A percentile compares a stretch with the other conserved stretches of the same genome.
Evolutionary conservation across 2,113 vertebrate species (phyloP).

Genomic region (Sorex fumeus): DNA sequence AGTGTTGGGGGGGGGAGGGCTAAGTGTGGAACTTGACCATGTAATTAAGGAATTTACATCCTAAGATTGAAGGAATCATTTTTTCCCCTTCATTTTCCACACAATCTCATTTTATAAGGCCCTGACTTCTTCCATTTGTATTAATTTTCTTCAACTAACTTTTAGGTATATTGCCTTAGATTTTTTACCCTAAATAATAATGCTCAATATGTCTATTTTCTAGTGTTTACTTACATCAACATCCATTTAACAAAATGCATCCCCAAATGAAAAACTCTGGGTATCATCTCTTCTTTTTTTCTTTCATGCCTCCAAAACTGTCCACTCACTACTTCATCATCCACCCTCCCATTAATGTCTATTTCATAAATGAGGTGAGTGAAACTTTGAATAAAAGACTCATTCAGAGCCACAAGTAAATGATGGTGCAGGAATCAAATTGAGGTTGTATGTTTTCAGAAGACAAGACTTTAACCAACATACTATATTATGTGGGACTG

Average conservation of each 20-base stretch:
- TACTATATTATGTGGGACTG: too few relatives aligned
- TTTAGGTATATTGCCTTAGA: background rate
- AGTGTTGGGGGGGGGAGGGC: background rate
- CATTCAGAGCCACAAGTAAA: background rate
- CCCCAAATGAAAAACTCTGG: background rate
- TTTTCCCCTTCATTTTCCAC: background rate
- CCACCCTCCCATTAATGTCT: background rate
- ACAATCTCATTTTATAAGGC: background rate
- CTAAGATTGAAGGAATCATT: background rate
- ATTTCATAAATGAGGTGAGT: slow-evolving; percentile 4
- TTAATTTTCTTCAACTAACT: slow-evolving; percentile 11
- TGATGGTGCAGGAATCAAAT: background rate
- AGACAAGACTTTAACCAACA: background rate
- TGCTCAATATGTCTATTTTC: background rate
- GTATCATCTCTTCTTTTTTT: background rate
- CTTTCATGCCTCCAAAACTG: background rate
- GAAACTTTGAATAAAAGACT: background rate
- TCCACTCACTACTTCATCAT: background rate
- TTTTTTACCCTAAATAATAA: background rate
- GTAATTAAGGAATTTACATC: background rate
- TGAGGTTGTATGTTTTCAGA: background rate
- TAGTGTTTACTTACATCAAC: background rate
- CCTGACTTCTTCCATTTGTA: background rate
- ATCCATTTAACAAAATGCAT: slow-evolving; percentile 1
- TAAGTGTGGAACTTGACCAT: background rate